These are phyloP conservation scores for Cherax quadricarinatus DNA, from an alignment of 1,140 invertebrate genomes.

Conservation along the genomic window DNA sequence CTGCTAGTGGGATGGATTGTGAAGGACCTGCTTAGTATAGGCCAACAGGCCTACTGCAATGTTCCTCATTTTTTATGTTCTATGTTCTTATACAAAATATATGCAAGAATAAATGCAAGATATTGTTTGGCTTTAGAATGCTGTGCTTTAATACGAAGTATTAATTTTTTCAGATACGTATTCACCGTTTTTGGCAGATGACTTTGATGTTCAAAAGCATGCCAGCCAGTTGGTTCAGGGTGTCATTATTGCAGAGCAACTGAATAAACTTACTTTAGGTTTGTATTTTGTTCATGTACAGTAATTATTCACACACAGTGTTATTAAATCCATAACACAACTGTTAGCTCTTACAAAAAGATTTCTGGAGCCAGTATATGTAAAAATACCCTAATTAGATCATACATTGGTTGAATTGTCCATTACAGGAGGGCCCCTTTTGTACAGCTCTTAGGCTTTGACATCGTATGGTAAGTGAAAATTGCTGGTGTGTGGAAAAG, in stretches of 20 bases:
- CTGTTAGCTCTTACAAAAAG: neutral
- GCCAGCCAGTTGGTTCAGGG: constrained; percentile 78
- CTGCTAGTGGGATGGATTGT: too few relatives aligned
- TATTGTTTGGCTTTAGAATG: neutral
- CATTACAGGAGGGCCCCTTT: too few relatives aligned
- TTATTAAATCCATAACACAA: neutral
- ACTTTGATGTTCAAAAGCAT: constrained; percentile 79
- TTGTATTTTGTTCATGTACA: constrained; percentile 12
- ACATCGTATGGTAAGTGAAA: too few relatives aligned
- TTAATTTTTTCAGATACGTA: constrained; percentile 76
- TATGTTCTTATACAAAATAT: neutral
- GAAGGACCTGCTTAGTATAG: too few relatives aligned
- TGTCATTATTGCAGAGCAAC: constrained; percentile 84
- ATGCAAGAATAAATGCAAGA: neutral
- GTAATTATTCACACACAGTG: too few relatives aligned
- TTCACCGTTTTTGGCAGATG: constrained; percentile 79
- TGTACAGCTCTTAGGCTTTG: too few relatives aligned
- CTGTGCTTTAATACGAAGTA: neutral
- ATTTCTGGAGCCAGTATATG: too few relatives aligned
- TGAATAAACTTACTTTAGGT: constrained; percentile 84
- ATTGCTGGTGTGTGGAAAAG: too few relatives aligned
- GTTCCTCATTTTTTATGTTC: neutral
- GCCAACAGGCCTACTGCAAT: too few relatives aligned
- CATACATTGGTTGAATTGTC: too few relatives aligned
- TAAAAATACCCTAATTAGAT: too few relatives aligned